These are phyloP conservation scores for Cydia fagiglandana DNA, from an alignment of 1,140 invertebrate genomes.

Conservation along the genomic window DNA sequence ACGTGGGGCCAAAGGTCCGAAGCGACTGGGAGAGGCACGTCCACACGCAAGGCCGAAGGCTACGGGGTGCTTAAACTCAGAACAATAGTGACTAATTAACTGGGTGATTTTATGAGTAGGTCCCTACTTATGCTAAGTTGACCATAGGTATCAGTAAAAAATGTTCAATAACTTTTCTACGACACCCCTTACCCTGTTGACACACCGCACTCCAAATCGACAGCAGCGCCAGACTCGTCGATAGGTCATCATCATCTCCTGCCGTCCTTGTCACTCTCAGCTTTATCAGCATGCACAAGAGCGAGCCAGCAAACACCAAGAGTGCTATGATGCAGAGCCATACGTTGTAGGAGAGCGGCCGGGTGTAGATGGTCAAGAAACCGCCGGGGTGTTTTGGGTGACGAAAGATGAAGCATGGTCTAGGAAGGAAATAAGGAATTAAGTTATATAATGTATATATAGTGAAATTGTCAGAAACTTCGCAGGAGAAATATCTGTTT, in stretches of 20 bases:
- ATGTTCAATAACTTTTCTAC: neutral
- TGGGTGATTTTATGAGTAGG: too few relatives aligned
- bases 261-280: constrained; percentile 41
- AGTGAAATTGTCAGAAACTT: too few relatives aligned
- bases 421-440: constrained; percentile 38
- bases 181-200: constrained; percentile 77
- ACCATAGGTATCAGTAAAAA: too few relatives aligned
- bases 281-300: constrained; percentile 50
- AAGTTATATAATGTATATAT: too few relatives aligned
- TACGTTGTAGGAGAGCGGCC: constrained; percentile 78
- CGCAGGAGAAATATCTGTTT: too few relatives aligned
- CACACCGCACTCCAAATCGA: constrained; percentile 70
- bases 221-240: constrained; percentile 59
- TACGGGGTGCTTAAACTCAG: too few relatives aligned
- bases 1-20: too few relatives aligned
- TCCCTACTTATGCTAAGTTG: too few relatives aligned
- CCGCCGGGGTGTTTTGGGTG: constrained; percentile 81
- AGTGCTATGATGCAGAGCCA: constrained; percentile 78
- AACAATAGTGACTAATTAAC: too few relatives aligned
- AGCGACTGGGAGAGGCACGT: too few relatives aligned
- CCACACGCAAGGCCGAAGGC: too few relatives aligned
- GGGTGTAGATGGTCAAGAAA: constrained; percentile 81
- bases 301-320: constrained; percentile 41
- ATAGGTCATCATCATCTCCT: constrained; percentile 47
- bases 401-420: constrained; percentile 82